phyloP scores from a whole-genome alignment of 2,888 invertebrate species.

The Hofmannophila pseudospretella region DNA sequence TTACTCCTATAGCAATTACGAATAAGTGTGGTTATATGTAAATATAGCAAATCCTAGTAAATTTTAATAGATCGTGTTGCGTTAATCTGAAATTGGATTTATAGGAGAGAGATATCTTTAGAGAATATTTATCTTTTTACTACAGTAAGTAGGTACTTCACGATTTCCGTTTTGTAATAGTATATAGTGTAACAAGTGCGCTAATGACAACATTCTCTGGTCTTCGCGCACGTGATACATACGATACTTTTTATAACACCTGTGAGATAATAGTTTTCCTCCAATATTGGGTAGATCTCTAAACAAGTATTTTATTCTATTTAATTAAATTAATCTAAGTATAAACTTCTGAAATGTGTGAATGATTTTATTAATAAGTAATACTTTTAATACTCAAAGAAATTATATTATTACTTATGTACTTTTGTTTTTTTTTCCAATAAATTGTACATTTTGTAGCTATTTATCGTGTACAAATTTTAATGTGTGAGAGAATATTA shows the following conservation, averaged over 20 bases:
- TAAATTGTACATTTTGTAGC: constrained; percentile 3
- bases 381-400: constrained; percentile 8
- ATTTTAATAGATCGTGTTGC: too few species aligned
- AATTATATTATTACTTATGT: background rate
- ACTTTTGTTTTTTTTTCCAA: constrained; percentile 4
- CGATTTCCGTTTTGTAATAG: too few species aligned
- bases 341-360: constrained; percentile 6
- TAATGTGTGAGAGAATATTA: constrained; percentile 26
- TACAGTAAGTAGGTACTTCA: too few species aligned
- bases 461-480: constrained; percentile 33
- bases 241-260: too few species aligned
- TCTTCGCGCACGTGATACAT: too few species aligned
- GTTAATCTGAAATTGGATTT: too few species aligned
- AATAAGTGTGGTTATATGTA: constrained; percentile 1
- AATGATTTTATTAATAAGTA: constrained; percentile 4
- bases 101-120: too few species aligned
- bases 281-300: constrained; percentile 24
- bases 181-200: too few species aligned
- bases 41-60: background rate
- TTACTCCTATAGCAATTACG: background rate
- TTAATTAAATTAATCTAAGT: constrained; percentile 18
- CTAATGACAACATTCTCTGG: too few species aligned
- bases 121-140: too few species aligned
- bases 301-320: constrained; percentile 23
- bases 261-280: too few species aligned